Evolutionary conservation across 1,140 invertebrate species (phyloP), one percentile per base, ranked within the genome.

Genomic region (Saccostrea glomerata): DNA sequence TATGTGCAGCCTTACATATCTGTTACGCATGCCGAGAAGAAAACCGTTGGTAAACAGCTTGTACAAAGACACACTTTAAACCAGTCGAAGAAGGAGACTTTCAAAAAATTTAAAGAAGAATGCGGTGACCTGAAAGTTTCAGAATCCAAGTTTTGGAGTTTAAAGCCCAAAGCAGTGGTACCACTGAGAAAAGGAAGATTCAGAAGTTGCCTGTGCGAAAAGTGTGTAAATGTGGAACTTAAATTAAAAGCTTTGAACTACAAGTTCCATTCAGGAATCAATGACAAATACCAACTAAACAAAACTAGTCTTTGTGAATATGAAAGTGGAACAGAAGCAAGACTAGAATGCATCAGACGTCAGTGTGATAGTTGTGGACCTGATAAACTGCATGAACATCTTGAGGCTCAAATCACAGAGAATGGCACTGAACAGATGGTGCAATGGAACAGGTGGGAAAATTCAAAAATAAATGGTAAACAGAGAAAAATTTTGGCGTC

Each of bases 391-490:
- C 7, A 73, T 11, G 66, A 20, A 11, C 66, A 73, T 73, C 20
- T 73, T 73, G n/a, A 73, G 66, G 7, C 20, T 20, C 66, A 73
- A 11, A 55, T 36, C 83, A 84, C 54, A 54, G 47, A 9, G 17
- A 84, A 55, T 47, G 6, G 83, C n/a, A n/a, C n/a, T n/a, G n/a
- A n/a, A n/a, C n/a, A 84, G 55, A 47, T 12, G 47, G 83, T 54
- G 17, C 54, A 54, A 36, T 84, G 83, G 83, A 55, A 84, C 83
- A 36, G 55, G 83, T 84, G 83, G 83, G 83, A 84, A 84, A 84
- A 7, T 25, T 9, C 54, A 54, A 84, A 36, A 84, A 47, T 84
- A 55, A 84, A 54, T n/a, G 47, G 17, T 20, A 7, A 11, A 84
- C 54, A 47, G 55, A 84, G 55, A 25, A 84, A 84, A 84, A 84